Conservation (phyloP, 2,888 invertebrate species). For the Nymphalis c-album region DNA sequence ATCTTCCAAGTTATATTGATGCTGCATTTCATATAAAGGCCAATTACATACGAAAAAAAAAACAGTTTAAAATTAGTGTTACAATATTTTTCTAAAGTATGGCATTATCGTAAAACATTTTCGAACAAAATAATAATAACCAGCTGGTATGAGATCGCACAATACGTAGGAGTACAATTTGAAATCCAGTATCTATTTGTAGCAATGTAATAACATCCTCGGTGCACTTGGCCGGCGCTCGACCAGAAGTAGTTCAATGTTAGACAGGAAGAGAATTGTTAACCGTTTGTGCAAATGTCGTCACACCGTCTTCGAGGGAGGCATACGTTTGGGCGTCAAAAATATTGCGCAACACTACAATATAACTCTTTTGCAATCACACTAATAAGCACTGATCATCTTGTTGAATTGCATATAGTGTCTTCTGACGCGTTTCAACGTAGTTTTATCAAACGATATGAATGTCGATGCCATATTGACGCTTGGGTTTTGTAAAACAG, state of each 20-base stretch:
- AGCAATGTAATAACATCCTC: constrained; percentile 65
- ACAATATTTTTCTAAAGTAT: not conserved
- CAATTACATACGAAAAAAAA: not conserved
- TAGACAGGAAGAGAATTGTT: constrained; percentile 72
- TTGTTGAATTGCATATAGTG: not conserved
- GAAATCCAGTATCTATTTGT: constrained; percentile 64
- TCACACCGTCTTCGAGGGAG: constrained; percentile 48
- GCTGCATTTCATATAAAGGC: too few species aligned
- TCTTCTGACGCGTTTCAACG: too few species aligned
- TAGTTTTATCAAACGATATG: too few species aligned
- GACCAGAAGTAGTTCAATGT: constrained; percentile 77
- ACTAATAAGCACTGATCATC: not conserved
- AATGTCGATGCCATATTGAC: too few species aligned
- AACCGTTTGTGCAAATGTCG: constrained; percentile 73
- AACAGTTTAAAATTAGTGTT: not conserved
- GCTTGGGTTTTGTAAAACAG: too few species aligned
- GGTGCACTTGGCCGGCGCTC: constrained; percentile 74
- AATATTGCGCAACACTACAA: constrained; percentile 39
- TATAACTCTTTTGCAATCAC: constrained; percentile 2
- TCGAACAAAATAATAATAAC: constrained; percentile 15
- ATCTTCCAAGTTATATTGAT: too few species aligned
- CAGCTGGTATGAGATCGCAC: constrained; percentile 32
- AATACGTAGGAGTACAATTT: constrained; percentile 40
- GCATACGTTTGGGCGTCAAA: constrained; percentile 35
- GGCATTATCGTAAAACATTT: not conserved